Conservation (phyloP, 1,140 invertebrate species). For the Apis laboriosa region DNA sequence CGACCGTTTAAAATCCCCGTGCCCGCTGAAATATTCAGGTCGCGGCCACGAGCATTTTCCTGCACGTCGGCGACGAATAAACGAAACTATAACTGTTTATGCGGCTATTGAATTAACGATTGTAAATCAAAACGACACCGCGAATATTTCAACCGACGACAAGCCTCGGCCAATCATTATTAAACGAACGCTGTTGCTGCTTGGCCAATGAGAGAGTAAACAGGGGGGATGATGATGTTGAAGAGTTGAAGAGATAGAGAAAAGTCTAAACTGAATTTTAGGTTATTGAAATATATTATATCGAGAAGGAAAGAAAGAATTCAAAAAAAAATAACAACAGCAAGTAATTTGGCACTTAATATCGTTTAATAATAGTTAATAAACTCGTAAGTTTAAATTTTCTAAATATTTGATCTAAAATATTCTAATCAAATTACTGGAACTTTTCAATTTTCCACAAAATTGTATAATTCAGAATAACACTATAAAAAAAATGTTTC, state of each 20-base stretch:
- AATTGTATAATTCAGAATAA: no score
- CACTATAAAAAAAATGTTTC: no score
- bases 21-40: constrained; percentile 22
- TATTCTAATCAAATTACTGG: no score
- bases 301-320: no score
- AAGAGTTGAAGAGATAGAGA: neutral
- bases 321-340: no score
- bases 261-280: neutral
- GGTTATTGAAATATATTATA: no score
- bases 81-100: constrained; percentile 27
- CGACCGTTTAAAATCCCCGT: constrained; percentile 20
- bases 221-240: neutral
- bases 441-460: no score
- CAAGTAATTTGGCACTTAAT: no score
- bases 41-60: neutral
- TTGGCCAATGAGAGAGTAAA: neutral
- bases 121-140: constrained; percentile 20
- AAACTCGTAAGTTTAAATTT: no score
- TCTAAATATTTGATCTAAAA: no score
- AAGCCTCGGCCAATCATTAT: neutral
- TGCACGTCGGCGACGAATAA: neutral
- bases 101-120: constrained; percentile 19
- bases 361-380: no score
- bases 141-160: constrained; percentile 15
- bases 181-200: neutral